Conservation (phyloP, 2,113 vertebrate species). For the Dipodomys merriami region DNA sequence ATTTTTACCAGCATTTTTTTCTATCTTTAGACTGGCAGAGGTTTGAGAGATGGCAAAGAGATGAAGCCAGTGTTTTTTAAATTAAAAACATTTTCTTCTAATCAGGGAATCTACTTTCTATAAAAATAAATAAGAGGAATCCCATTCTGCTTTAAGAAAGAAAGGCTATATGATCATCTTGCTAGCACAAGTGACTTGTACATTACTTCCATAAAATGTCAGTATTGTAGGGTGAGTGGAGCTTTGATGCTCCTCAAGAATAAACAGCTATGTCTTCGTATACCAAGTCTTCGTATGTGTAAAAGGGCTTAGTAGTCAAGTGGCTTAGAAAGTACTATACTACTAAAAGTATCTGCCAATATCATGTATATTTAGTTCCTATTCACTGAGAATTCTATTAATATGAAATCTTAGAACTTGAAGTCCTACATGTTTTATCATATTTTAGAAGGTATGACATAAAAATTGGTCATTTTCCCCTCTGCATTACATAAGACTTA, state of each 20-base stretch:
- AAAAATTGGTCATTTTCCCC: neutral
- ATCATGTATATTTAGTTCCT: constrained; percentile 31
- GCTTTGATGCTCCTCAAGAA: neutral
- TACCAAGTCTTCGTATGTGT: neutral
- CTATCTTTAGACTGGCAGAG: neutral
- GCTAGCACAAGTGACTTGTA: neutral
- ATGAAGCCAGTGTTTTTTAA: neutral
- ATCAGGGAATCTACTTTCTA: neutral
- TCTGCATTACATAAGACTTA: neutral
- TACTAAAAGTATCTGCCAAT: neutral
- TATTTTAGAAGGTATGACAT: neutral
- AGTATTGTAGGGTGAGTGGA: neutral
- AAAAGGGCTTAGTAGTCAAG: neutral
- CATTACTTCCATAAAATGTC: constrained; percentile 13
- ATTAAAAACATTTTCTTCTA: neutral
- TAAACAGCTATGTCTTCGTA: neutral
- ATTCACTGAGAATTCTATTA: constrained; percentile 23
- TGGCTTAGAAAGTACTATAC: neutral
- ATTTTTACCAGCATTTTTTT: neutral
- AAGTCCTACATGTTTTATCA: neutral
- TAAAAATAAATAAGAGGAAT: neutral
- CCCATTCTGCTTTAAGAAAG: constrained; percentile 30
- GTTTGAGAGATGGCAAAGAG: neutral
- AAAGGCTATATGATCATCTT: neutral
- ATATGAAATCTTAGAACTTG: neutral